These are phyloP conservation scores for Thymelicus acteon DNA, from an alignment of 2,888 invertebrate species.

Conservation along the genomic window DNA sequence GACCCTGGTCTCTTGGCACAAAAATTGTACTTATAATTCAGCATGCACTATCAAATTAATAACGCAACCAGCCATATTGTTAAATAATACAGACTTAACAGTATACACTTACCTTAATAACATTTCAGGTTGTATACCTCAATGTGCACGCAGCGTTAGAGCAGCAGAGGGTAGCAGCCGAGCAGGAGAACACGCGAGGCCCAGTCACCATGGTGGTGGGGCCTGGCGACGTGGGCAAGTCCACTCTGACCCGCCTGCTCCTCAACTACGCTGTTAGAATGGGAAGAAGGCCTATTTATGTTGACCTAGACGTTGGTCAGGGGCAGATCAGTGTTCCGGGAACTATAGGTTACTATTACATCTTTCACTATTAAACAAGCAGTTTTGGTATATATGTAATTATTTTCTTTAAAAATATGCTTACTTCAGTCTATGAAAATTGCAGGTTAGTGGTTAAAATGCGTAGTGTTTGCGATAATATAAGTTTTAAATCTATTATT, in stretches of 20 bases:
- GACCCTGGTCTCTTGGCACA: too few relatives aligned
- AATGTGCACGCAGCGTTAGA: conserved; percentile 98
- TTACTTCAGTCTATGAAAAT: too few relatives aligned
- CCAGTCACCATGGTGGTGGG: conserved; percentile 96
- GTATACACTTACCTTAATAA: neutral
- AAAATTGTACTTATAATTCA: too few relatives aligned
- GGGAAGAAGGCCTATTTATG: conserved; percentile 94
- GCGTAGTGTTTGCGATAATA: too few relatives aligned
- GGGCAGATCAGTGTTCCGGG: conserved; percentile 96
- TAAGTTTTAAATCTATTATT: too few relatives aligned
- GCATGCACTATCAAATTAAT: too few relatives aligned
- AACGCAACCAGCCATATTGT: too few relatives aligned
- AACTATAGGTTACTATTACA: conserved; percentile 87
- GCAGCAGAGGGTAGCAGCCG: conserved; percentile 93
- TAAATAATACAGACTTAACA: too few relatives aligned
- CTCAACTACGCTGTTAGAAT: conserved; percentile 98
- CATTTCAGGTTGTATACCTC: conserved; percentile 89
- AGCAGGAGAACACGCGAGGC: conserved; percentile 89
- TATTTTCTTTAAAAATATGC: too few relatives aligned
- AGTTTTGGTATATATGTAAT: too few relatives aligned
- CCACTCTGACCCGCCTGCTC: conserved; percentile 93
- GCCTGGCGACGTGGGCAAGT: conserved; percentile 98
- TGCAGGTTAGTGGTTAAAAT: too few relatives aligned
- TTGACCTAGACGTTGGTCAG: conserved; percentile 98
- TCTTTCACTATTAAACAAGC: too few relatives aligned